Conservation (phyloP, 1,140 invertebrate species). For the Ceratina calcarata region DNA sequence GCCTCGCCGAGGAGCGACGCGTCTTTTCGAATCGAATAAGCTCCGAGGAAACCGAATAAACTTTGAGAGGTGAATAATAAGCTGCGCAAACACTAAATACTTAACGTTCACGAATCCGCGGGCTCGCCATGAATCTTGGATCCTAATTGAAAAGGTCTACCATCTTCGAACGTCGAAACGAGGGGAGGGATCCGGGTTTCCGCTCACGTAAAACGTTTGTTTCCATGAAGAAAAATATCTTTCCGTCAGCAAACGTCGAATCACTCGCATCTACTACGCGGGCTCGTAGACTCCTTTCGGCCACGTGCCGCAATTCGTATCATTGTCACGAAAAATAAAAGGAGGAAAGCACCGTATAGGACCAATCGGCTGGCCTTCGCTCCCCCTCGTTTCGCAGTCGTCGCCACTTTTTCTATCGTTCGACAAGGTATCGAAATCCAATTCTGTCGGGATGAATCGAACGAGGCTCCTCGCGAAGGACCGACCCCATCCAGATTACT, state of each 20-base stretch:
- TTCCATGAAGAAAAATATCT: constrained; percentile 65
- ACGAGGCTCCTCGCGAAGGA: not conserved
- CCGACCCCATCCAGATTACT: not conserved
- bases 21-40: too few species aligned
- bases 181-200: constrained; percentile 68
- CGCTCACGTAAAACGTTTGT: constrained; percentile 72
- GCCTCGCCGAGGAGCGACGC: not conserved
- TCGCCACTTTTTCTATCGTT: constrained; percentile 4
- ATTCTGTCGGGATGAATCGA: constrained; percentile 9
- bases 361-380: constrained; percentile 9
- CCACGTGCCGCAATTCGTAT: constrained; percentile 62
- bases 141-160: constrained; percentile 76
- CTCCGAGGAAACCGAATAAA: too few species aligned
- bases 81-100: too few species aligned
- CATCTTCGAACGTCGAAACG: constrained; percentile 22
- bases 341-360: not conserved
- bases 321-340: constrained; percentile 40
- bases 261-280: constrained; percentile 20
- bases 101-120: too few species aligned
- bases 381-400: constrained; percentile 19
- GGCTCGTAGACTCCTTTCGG: constrained; percentile 11
- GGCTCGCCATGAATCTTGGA: constrained; percentile 67
- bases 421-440: constrained; percentile 35
- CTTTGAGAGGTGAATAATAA: too few species aligned
- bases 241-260: constrained; percentile 26